A percentile compares a stretch with the other conserved stretches of the same genome.
phyloP scores from a whole-genome alignment of 2,888 invertebrate genomes.

The Drosophila anomalata region DNA sequence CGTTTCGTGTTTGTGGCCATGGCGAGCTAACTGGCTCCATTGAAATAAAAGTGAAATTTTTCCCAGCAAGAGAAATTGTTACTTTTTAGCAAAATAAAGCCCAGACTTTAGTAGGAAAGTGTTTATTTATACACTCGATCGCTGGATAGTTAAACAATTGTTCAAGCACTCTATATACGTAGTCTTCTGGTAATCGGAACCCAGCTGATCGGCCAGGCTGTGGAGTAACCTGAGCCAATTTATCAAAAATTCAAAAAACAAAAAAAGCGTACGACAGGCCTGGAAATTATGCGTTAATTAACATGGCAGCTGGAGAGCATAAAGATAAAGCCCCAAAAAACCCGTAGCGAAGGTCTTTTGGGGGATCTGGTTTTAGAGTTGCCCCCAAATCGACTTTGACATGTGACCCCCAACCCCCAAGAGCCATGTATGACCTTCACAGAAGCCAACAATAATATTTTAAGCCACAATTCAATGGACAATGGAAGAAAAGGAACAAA shows the following conservation, averaged over 20 bases:
- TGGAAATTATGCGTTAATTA: conserved; percentile 73
- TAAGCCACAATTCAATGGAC: conserved; percentile 31
- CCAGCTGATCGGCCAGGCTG: conserved; percentile 23
- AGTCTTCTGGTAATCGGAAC: conserved; percentile 30
- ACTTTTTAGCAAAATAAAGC: conserved; percentile 49
- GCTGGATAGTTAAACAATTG: conserved; percentile 9
- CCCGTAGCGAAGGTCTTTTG: conserved; percentile 51
- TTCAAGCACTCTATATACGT: conserved; percentile 6
- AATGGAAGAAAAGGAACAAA: conserved; percentile 13
- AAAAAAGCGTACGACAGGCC: conserved; percentile 55
- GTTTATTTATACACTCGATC: not conserved
- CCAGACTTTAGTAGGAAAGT: conserved; percentile 23
- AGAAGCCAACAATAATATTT: conserved; percentile 19
- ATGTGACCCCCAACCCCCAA: conserved; percentile 63
- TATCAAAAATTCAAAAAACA: conserved; percentile 53
- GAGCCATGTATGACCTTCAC: conserved; percentile 57
- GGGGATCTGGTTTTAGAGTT: conserved; percentile 56
- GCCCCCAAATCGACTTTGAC: conserved; percentile 58
- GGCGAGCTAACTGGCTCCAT: conserved; percentile 54
- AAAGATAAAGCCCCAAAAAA: conserved; percentile 32
- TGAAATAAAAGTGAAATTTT: conserved; percentile 76
- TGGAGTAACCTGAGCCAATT: conserved; percentile 51
- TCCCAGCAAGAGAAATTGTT: conserved; percentile 70
- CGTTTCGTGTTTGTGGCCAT: conserved; percentile 30
- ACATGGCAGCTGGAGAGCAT: conserved; percentile 58